Conservation (phyloP, 2,113 vertebrate species). For the Axis porcinus region DNA sequence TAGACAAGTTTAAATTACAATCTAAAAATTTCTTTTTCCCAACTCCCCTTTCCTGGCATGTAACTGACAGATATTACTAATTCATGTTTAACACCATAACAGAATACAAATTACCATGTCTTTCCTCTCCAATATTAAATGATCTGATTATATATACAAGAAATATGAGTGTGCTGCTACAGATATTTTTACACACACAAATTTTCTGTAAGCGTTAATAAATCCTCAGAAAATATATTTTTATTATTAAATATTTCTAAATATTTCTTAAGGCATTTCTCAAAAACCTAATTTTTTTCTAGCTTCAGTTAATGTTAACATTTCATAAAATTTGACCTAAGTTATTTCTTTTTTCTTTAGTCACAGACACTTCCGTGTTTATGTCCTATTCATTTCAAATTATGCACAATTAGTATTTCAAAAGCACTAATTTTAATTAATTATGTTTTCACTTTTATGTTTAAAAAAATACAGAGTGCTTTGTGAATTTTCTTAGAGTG, state of each 20-base stretch:
- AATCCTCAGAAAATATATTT: neutral
- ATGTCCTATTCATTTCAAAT: constrained; percentile 18
- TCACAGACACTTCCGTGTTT: neutral
- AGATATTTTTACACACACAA: neutral
- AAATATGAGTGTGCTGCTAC: neutral
- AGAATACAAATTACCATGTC: neutral
- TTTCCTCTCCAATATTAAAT: neutral
- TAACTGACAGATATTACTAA: constrained; percentile 1
- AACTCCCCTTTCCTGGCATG: neutral
- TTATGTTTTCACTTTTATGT: neutral
- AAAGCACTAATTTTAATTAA: constrained; percentile 8
- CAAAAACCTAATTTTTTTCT: constrained; percentile 4
- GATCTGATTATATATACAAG: neutral
- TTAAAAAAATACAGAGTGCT: neutral
- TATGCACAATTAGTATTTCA: neutral
- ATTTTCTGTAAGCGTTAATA: neutral
- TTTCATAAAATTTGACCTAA: constrained; percentile 5
- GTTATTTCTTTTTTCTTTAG: neutral
- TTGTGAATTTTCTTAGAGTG: constrained; percentile 12
- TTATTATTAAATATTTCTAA: neutral
- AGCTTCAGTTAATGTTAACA: neutral
- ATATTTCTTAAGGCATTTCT: neutral
- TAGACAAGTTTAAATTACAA: constrained; percentile 21
- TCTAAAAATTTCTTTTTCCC: neutral
- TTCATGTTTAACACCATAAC: neutral